Conservation (phyloP, 2,113 vertebrate genomes). For the Salvelinus namaycush region DNA sequence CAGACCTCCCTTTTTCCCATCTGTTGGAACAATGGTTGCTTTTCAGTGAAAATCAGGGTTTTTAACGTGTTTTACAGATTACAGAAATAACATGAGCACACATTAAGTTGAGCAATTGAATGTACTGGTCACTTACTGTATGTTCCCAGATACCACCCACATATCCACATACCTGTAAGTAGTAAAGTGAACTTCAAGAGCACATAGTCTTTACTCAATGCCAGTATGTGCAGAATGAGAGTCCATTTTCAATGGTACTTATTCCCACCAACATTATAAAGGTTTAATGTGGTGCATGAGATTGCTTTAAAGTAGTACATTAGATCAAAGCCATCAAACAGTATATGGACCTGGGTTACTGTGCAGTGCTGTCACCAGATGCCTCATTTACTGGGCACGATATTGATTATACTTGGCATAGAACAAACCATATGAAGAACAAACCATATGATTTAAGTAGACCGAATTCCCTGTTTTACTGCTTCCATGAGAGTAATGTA, state of each 20-base stretch:
- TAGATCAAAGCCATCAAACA: constrained; percentile 2
- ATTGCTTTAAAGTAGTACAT: constrained; percentile 2
- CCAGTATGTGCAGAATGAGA: background rate
- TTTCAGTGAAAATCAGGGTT: background rate
- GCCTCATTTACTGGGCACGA: background rate
- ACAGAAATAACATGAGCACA: constrained; percentile 1
- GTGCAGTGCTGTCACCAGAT: background rate
- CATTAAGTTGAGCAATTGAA: background rate
- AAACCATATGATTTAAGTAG: background rate
- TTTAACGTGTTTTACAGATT: background rate
- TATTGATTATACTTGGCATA: background rate
- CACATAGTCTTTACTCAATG: background rate
- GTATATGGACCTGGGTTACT: background rate
- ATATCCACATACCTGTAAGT: constrained; percentile 15
- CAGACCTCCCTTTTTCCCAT: background rate
- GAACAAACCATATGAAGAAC: background rate
- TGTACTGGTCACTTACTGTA: constrained; percentile 2
- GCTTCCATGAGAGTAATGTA: background rate
- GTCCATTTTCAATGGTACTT: background rate
- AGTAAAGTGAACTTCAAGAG: constrained; percentile 18
- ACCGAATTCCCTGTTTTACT: background rate
- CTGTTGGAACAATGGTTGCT: background rate
- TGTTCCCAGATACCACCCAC: constrained; percentile 20
- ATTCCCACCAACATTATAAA: background rate
- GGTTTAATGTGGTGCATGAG: constrained; percentile 7